Percentiles rank a stretch among this genome's conserved stretches.
These are phyloP conservation scores for Manis crassicaudata DNA, from an alignment of 2,797 vertebrate genomes.

Conservation along the genomic window DNA sequence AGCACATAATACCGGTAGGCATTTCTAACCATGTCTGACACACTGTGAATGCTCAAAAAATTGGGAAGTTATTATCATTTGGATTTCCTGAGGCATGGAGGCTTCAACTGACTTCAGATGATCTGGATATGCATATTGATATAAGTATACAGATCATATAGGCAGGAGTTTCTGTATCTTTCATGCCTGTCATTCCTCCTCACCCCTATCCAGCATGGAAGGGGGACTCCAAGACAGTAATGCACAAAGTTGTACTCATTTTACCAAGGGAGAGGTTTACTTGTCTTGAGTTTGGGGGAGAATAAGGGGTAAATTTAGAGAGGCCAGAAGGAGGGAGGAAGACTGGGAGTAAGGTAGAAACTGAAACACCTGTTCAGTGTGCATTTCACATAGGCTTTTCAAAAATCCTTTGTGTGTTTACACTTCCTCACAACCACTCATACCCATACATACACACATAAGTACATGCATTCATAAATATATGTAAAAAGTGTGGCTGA, in stretches of 20 bases:
- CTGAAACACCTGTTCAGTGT: neutral
- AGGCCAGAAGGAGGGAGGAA: neutral
- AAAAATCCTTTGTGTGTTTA: too few species aligned
- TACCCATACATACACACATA: neutral
- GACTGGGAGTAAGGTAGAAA: neutral
- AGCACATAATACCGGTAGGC: accelerated
- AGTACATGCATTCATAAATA: neutral
- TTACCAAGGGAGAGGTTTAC: neutral
- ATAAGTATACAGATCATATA: neutral
- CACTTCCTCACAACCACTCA: too few species aligned
- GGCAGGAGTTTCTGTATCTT: neutral
- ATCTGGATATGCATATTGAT: too few species aligned
- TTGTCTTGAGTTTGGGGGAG: neutral
- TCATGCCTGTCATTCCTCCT: too few species aligned
- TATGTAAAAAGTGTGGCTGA: neutral
- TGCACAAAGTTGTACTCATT: neutral
- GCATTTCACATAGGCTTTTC: neutral
- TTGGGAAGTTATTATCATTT: neutral
- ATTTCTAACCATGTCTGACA: neutral
- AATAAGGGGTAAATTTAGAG: neutral
- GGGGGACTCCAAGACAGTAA: neutral
- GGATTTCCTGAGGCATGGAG: neutral
- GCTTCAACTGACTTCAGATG: neutral
- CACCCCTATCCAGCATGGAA: neutral
- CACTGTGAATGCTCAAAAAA: neutral